A percentile compares a stretch with the other conserved stretches of the same genome.
phyloP scores from a whole-genome alignment of 2,113 vertebrate genomes.

The Dromiciops gliroides region DNA sequence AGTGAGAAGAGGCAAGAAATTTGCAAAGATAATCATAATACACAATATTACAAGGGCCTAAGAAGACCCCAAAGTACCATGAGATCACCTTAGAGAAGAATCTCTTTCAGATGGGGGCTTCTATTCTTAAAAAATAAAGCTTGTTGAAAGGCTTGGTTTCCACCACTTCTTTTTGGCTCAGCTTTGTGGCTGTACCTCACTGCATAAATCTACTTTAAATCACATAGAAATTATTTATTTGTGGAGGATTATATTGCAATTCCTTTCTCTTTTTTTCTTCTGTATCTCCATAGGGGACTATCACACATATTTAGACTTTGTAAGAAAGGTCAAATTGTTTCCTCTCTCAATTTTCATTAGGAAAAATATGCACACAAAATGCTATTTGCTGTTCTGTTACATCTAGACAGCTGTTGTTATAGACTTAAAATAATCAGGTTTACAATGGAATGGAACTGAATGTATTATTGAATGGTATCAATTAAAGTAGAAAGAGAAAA shows the following conservation, averaged over 20 bases:
- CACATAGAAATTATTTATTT: slow-evolving; percentile 60
- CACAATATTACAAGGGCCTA: not conserved
- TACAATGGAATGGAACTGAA: slow-evolving; percentile 28
- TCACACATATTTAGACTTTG: slow-evolving; percentile 36
- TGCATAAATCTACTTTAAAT: slow-evolving; percentile 38
- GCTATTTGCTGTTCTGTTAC: slow-evolving; percentile 33
- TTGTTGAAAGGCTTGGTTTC: slow-evolving; percentile 47
- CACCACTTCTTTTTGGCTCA: slow-evolving; percentile 29
- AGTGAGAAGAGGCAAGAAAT: not conserved
- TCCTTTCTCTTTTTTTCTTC: slow-evolving; percentile 35
- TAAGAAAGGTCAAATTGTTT: slow-evolving; percentile 64
- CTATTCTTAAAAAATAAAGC: slow-evolving; percentile 7
- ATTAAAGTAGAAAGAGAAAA: slow-evolving; percentile 4
- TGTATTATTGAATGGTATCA: slow-evolving; percentile 11
- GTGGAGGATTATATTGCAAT: slow-evolving; percentile 37
- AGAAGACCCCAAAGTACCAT: not conserved
- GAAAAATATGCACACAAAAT: slow-evolving; percentile 43
- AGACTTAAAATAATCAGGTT: slow-evolving; percentile 34
- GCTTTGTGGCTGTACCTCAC: slow-evolving; percentile 51
- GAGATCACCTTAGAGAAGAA: not conserved
- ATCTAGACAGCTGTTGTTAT: slow-evolving; percentile 41
- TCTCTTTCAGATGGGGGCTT: not conserved
- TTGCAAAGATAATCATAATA: not conserved
- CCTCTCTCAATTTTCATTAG: slow-evolving; percentile 46
- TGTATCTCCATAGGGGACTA: slow-evolving; percentile 47